phyloP scores from a whole-genome alignment of 2,797 vertebrate species.

The Falco cherrug region DNA sequence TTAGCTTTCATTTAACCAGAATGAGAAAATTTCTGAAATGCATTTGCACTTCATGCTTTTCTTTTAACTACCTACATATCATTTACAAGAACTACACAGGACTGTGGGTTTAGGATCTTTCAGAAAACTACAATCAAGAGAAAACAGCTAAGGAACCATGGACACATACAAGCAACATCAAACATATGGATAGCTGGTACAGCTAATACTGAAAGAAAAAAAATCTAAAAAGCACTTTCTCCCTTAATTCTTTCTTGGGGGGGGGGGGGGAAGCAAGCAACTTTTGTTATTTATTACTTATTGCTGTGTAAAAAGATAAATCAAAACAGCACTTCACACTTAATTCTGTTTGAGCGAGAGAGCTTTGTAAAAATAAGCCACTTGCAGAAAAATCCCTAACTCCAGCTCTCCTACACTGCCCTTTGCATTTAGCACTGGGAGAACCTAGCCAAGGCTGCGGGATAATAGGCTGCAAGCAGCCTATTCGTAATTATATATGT shows the following conservation, averaged over 20 bases:
- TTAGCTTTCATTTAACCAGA: neutral
- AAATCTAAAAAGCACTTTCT: neutral
- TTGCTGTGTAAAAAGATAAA: neutral
- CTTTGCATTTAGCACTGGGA: neutral
- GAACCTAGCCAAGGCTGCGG: neutral
- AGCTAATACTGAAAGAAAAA: neutral
- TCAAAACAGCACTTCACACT: neutral
- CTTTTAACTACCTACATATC: neutral
- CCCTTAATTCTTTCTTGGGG: neutral
- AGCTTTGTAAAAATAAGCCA: neutral
- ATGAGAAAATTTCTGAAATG: neutral
- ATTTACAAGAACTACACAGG: rapidly evolving
- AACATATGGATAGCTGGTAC: neutral
- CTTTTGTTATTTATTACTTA: neutral
- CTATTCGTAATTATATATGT: neutral
- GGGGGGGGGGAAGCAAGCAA: neutral
- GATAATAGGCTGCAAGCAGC: neutral
- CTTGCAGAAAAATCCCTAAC: neutral
- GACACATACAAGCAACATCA: neutral
- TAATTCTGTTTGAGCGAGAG: neutral
- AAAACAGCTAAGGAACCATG: neutral
- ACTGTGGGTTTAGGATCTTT: neutral
- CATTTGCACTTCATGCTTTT: neutral
- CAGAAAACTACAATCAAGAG: neutral
- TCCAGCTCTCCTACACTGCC: neutral